These are phyloP conservation scores for Coregonus suidteri DNA, from an alignment of 2,797 vertebrate species.

Conservation along the genomic window DNA sequence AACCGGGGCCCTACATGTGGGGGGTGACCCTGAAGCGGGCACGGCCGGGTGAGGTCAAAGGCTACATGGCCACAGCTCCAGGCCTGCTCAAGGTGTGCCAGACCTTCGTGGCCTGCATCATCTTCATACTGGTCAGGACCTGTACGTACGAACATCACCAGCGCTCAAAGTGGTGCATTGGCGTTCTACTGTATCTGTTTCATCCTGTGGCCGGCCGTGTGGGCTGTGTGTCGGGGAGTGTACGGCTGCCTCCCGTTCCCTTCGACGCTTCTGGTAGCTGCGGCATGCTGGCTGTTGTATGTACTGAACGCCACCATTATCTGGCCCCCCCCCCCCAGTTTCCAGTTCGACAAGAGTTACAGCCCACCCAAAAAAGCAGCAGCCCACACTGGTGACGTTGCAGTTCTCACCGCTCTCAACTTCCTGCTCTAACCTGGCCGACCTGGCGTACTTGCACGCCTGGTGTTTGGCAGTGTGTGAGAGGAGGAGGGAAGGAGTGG, in stretches of 20 bases:
- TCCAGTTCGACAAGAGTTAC: slow-evolving; percentile 74
- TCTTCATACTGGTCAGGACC: slow-evolving; percentile 82
- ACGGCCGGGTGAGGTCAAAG: slow-evolving; percentile 82
- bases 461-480: slow-evolving; percentile 71
- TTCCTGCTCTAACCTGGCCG: slow-evolving; percentile 76
- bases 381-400: slow-evolving; percentile 27
- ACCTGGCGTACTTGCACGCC: slow-evolving; percentile 69
- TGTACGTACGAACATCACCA: slow-evolving; percentile 55
- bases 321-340: slow-evolving; percentile 90
- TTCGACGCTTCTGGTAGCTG: slow-evolving; percentile 84
- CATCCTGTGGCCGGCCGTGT: slow-evolving; percentile 81
- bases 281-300: slow-evolving; percentile 79
- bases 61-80: slow-evolving; percentile 88
- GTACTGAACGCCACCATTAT: slow-evolving; percentile 82
- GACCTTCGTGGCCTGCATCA: slow-evolving; percentile 85
- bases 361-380: fast-evolving
- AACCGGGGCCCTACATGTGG: slow-evolving; percentile 74
- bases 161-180: slow-evolving; percentile 86
- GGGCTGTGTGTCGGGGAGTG: slow-evolving; percentile 84
- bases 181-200: slow-evolving; percentile 91
- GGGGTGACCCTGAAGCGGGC: slow-evolving; percentile 85
- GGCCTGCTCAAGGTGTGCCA: slow-evolving; percentile 89
- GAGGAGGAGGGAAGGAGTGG: not conserved
- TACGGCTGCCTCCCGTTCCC: slow-evolving; percentile 82
- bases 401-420: too few species aligned